Evolutionary conservation across 2,113 vertebrate species (phyloP), one percentile per base, ranked within the genome.

Genomic region (Phycodurus eques): DNA sequence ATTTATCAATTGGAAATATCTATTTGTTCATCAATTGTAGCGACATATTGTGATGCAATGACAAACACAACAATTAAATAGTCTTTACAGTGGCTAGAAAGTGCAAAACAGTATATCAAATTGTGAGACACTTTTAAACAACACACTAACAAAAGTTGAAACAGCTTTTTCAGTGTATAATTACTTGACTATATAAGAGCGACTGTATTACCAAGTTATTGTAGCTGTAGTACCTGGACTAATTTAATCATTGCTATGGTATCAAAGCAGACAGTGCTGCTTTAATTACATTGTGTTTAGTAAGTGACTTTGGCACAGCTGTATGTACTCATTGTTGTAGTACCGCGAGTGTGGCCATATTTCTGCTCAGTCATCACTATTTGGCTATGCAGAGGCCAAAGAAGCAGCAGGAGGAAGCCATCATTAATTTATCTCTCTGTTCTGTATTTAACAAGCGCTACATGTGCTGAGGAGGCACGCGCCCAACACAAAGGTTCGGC

Each of bases 381-480:
- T 76, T 60, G 70, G 83, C 84, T 83, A 89, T 83, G 83, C 82
- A 76, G 80, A 80, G 89, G 89, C 86, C 81, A 83, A 89, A 82
- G 87, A 86, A 88, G 81, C 80, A 85, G 83, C 82, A 83, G 80
- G 79, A 85, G 74, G 73, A 91, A 88, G 86, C 83, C 79, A 85
- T 87, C 79, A 86, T 90, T 91, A 89, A 91, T 91, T 91, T 90
- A 84, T 86, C 83, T 85, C 76, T 88, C 86, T 86, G 88, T 87
- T 84, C 87, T 79, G 80, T 89, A 83, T 89, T 91, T 91, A 88
- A 88, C 85, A 87, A 89, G 83, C 73, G 81, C 83, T 86, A 84
- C 86, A 89, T 92, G 83, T 92, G 90, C 92, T 90, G 91, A 92
- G 85, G 85, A 85, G 84, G 89, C 91, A 92, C 81, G 72, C 82